Evolutionary conservation across 2,113 vertebrate species (phyloP), one percentile per base, ranked within the genome.

Genomic region (Hystrix cristata): DNA sequence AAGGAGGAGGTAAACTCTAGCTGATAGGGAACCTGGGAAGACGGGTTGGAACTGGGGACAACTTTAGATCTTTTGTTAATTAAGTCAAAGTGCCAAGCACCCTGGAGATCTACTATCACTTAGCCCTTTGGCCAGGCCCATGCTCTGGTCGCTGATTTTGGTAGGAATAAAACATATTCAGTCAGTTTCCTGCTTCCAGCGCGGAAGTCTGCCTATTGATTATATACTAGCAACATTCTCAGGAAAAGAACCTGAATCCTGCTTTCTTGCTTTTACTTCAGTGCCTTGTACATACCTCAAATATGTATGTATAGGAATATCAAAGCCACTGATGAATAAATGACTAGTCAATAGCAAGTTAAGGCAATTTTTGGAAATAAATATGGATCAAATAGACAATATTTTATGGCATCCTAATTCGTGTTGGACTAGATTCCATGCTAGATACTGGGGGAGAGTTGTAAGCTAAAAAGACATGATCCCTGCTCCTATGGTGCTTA

Each of bases 291-390:
- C 16, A 38, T 46, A 38, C 4, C n/a, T 67, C 27, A 11, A 7
- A 1, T 93, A 31, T 78, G 31, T 86, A 11, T 34, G 78, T 72
- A 23, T 38, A 16, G 5, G 13, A 84, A 34, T 78, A 93, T 51
- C 27, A 59, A 94, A 92, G 46, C 8, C 48, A 87, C 13, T 76
- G 57, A 62, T 69, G 8, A 83, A 62, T 79, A 90, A 86, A 51
- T 67, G 34, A 43, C 59, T 92, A 62, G 65, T 95, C 15, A 59
- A 53, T 80, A 3, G 34, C 62, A 92, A 95, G 8, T 79, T 91
- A 83, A 95, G 83, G 38, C 89, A 46, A 69, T 82, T 95, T 67
- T 82, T 82, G 31, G 46, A 97, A 95, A 86, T 53, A 43, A 91
- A 65, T 16, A 53, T 87, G 23, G 31, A 91, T 95, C 92, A 82